Base-by-base conservation (phyloP, 2,797 vertebrate species). In the Apogon talboti region DNA sequence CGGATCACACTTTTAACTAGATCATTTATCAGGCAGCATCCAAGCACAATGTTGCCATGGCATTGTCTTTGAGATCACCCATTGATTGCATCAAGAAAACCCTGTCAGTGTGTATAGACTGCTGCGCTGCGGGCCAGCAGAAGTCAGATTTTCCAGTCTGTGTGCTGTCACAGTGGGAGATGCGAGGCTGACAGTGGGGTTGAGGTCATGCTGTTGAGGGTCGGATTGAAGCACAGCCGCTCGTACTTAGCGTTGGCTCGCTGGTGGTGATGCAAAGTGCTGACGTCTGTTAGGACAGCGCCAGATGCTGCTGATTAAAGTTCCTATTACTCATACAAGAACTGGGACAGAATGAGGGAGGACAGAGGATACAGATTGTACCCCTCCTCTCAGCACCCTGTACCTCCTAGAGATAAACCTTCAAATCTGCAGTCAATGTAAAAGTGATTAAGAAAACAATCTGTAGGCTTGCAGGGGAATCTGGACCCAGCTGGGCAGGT, bases 261-360 rank as follows among this genome's bases (percentile, higher is more conserved):
- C 79, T 57, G 80, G 68, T 87, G 76, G 82, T 86, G 89, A 90
- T 88, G 91, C 87, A 87, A 80, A 82, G 81, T 61, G 66, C 90
- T 92, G 92, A 91, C 86, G 82, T 87, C 67, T 82, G 60, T 84
- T 69, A 81, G 82, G 83, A 87, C 74, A 49, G 78, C 18, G 45
- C 82, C 92, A 93, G 83, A 92, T 93, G 93, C 88, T 87, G 76
- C 88, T 88, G 87, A 93, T 93, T 93, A 90, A 87, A 89, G 81
- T 86, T 83, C 47, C 66, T 86, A 82, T 92, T 87, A 91, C 87
- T 91, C 89, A 89, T 77, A 74, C 83, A 73, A 24, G 55, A 76
- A 71, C 65, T 45, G 66, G 79, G 78, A 79, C 55, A 68, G 71
- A 82, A 66, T 63, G 56, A 78, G 69, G 46, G 52, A 80, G 67